Evolutionary conservation across 1,140 invertebrate species (phyloP).

Genomic region (Microplitis demolitor): DNA sequence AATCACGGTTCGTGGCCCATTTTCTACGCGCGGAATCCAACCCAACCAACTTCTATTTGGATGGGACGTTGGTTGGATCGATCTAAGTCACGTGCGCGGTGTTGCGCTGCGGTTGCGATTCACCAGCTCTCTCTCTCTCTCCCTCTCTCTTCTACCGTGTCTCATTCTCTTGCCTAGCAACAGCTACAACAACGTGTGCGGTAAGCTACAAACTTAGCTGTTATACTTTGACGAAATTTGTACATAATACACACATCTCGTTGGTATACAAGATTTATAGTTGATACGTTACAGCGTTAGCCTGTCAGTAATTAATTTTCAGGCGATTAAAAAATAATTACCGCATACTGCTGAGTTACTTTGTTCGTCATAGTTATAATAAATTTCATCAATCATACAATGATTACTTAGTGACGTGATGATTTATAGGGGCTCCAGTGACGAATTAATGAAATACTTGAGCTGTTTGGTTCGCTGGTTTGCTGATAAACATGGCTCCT

Average conservation of each 20-base stretch:
- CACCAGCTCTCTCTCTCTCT: background rate
- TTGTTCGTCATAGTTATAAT: background rate
- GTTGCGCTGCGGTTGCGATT: constrained; percentile 32
- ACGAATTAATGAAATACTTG: background rate
- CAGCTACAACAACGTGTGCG: constrained; percentile 13
- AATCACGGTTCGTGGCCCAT: constrained; percentile 25
- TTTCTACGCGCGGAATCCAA: constrained; percentile 17
- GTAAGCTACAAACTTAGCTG: background rate
- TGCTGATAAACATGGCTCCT: background rate
- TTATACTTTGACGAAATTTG: background rate
- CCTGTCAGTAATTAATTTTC: background rate
- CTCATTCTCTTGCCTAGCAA: constrained; percentile 26
- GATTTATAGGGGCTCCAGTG: background rate
- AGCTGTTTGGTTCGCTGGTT: no score
- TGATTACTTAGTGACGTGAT: background rate
- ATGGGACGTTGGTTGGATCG: constrained; percentile 21
- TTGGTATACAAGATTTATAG: background rate
- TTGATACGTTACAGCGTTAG: background rate
- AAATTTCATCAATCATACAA: no score
- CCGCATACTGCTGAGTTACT: background rate
- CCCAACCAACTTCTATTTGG: constrained; percentile 17
- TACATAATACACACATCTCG: background rate
- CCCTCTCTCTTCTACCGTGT: no score
- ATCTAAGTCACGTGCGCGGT: constrained; percentile 34
- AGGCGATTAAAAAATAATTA: background rate